A percentile compares a stretch with the other conserved stretches of the same genome.
Evolutionary conservation across 2,888 invertebrate species (phyloP).

Genomic region (Laspeyria flexula): DNA sequence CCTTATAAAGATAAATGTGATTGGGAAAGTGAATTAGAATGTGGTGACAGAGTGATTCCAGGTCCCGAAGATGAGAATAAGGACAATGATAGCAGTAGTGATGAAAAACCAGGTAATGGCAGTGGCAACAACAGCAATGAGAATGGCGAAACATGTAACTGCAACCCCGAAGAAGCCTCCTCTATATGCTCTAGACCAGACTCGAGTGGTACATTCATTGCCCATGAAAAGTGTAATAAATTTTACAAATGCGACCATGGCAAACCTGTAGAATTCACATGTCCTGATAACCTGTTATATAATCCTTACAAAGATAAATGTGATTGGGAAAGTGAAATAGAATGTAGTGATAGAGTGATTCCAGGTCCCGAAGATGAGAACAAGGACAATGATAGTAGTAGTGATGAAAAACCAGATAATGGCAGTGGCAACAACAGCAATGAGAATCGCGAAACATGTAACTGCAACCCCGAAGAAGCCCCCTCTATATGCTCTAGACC

Average conservation of each 20-base stretch:
- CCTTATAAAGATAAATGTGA: conserved; percentile 42
- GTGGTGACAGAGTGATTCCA: conserved; percentile 29
- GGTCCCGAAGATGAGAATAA: conserved; percentile 15
- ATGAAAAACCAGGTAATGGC: conserved; percentile 5
- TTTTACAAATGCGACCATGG: conserved; percentile 48
- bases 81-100: conserved; percentile 13
- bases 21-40: conserved; percentile 41
- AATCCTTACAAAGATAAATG: conserved; percentile 44
- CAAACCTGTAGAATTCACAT: conserved; percentile 31
- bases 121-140: conserved; percentile 29
- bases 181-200: conserved; percentile 43
- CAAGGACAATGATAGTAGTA: too few relatives aligned
- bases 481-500: conserved; percentile 39
- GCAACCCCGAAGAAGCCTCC: conserved; percentile 46
- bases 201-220: conserved; percentile 39
- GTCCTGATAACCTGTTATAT: conserved; percentile 33
- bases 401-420: too few relatives aligned
- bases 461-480: conserved; percentile 39
- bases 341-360: conserved; percentile 43
- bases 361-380: conserved; percentile 15
- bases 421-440: conserved; percentile 15
- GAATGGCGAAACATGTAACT: conserved; percentile 26
- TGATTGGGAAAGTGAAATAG: conserved; percentile 46
- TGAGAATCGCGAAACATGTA: conserved; percentile 8
- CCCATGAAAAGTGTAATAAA: conserved; percentile 51